Evolutionary conservation across 1,140 invertebrate genomes (phyloP), one percentile per base, ranked within the genome.

Genomic region (Ganaspis sp.): DNA sequence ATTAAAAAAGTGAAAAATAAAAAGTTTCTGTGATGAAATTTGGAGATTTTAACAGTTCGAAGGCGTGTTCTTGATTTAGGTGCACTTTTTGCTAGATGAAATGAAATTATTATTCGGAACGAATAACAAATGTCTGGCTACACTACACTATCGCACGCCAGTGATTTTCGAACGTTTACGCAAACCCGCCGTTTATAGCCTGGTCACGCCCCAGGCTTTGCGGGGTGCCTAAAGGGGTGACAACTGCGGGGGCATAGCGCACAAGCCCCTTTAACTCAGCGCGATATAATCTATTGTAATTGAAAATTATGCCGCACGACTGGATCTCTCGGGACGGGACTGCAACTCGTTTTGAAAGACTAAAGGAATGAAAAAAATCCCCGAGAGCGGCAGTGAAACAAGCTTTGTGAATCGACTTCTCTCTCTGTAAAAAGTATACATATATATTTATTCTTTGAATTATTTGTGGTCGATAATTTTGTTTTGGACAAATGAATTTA

Each of bases 261-360:
- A 75, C 58, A 75, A 70, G 74, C 58, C 42, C 45, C 53, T 76
- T 79, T 75, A 85, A 85, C 81, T 75, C 80, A 77, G 34, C 64
- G 78, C 69, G 84, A 85, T 85, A 85, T 85, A 85, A 85, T 85
- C 84, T 85, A 78, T 85, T 81, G 81, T 85, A 85, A 85, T 85
- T 85, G 84, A 85, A 86, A 86, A 85, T 86, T 86, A 85, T 81
- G 74, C 81, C 84, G 84, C 84, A 80, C 79, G 80, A 83, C 71
- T 84, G 84, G 74, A 29, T 79, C 83, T 74, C 74, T 74, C 70
- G 40, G 81, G 80, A 74, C 70, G 75, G 45, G 64, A 75, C 58
- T 53, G 58, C 4, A 12, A 9, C 53, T 53, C 72, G 19, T 73
- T 23, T 58, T 12, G 2, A 64, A 29, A 64, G 58, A 64, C 58